These are phyloP conservation scores for Drosophila cognata DNA, from an alignment of 2,888 invertebrate species.

Conservation along the genomic window DNA sequence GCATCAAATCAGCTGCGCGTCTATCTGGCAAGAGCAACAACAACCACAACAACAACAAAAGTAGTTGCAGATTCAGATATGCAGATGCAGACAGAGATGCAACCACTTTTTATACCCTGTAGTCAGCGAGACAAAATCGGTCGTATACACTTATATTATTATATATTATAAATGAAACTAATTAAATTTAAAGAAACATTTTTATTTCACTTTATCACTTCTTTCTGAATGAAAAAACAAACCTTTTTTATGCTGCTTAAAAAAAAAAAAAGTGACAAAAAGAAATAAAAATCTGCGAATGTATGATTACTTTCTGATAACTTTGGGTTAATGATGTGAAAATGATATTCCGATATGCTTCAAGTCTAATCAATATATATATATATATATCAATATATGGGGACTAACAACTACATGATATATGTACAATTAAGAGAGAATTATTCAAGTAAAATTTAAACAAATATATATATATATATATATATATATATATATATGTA, in stretches of 20 bases:
- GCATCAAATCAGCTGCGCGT: slow-evolving; percentile 47
- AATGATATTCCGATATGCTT: background rate
- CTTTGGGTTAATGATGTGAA: background rate
- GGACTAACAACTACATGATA: background rate
- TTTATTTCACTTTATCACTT: background rate
- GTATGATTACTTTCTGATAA: background rate
- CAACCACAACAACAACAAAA: background rate
- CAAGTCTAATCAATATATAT: background rate
- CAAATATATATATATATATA: too few relatives aligned
- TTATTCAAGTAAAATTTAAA: background rate
- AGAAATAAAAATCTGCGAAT: background rate
- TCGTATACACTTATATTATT: background rate
- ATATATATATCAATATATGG: background rate
- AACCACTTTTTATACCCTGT: slow-evolving; percentile 13
- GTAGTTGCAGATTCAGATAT: slow-evolving; percentile 7
- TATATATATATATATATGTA: background rate
- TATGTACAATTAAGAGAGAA: background rate
- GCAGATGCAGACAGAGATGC: slow-evolving; percentile 16
- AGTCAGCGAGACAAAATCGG: background rate
- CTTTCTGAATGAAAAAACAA: background rate
- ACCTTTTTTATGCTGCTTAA: too few relatives aligned
- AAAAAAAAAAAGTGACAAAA: background rate
- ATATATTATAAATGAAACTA: background rate
- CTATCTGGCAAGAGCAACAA: slow-evolving; percentile 14
- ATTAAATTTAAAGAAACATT: background rate